phyloP scores from a whole-genome alignment of 2,888 invertebrate species.

The Ophraella communa region DNA sequence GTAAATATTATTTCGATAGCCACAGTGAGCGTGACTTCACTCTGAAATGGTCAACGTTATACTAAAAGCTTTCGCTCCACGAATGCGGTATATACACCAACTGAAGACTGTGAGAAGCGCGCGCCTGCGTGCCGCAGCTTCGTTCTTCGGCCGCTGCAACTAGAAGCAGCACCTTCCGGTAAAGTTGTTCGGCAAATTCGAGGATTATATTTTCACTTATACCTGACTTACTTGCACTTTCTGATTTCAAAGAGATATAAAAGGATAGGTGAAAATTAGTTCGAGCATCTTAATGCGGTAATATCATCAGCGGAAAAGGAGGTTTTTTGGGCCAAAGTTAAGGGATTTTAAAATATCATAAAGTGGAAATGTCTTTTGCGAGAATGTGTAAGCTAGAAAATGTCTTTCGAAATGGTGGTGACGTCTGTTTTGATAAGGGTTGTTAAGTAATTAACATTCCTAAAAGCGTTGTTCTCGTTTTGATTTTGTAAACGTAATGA shows the following conservation, averaged over 20 bases:
- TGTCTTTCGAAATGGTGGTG: conserved; percentile 18
- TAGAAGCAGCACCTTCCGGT: conserved; percentile 30
- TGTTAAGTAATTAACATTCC: conserved; percentile 29
- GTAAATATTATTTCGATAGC: conserved; percentile 13
- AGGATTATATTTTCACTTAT: conserved; percentile 31
- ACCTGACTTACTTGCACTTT: conserved; percentile 35
- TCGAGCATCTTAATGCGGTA: conserved; percentile 32
- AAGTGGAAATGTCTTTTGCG: conserved; percentile 9
- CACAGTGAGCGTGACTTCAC: conserved; percentile 31
- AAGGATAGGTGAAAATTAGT: conserved; percentile 37
- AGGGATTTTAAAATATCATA: conserved; percentile 18
- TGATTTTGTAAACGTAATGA: conserved; percentile 17
- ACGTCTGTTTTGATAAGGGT: conserved; percentile 32
- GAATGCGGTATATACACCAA: conserved; percentile 34
- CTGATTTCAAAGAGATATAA: conserved; percentile 32
- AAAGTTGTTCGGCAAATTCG: conserved; percentile 18
- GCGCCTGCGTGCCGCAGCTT: conserved; percentile 25
- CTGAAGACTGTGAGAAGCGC: conserved; percentile 8
- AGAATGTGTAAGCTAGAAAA: conserved; percentile 15
- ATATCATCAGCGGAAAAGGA: conserved; percentile 29
- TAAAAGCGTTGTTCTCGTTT: conserved; percentile 13
- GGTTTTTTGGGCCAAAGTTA: conserved; percentile 6
- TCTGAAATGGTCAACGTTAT: conserved; percentile 40
- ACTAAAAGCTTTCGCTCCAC: conserved; percentile 37
- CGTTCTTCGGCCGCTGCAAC: not conserved